Conservation (phyloP, 2,113 vertebrate species). For the Orientallactaga bullata region DNA sequence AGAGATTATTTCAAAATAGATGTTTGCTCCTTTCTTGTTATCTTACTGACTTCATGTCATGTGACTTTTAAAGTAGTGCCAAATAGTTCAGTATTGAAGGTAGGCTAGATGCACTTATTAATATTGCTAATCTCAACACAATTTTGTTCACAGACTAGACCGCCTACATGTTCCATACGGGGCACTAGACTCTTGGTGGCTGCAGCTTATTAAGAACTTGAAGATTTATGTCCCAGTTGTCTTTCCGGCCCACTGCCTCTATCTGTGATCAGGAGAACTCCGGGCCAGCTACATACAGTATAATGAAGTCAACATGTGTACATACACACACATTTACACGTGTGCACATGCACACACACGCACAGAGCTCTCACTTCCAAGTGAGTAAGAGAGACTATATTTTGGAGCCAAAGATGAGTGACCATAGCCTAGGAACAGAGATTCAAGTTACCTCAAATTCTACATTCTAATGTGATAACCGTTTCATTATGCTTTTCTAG, state of each 20-base stretch:
- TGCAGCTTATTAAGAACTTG: conserved; percentile 11
- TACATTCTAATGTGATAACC: too few relatives aligned
- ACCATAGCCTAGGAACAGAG: too few relatives aligned
- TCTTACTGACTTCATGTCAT: neutral
- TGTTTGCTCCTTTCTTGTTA: neutral
- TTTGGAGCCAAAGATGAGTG: too few relatives aligned
- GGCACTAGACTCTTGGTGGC: neutral
- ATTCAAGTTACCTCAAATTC: too few relatives aligned
- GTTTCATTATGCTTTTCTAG: too few relatives aligned
- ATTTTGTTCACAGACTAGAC: conserved; percentile 30
- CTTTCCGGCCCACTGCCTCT: neutral
- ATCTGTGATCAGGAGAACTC: conserved; percentile 37
- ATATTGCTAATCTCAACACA: neutral
- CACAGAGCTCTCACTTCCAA: too few relatives aligned
- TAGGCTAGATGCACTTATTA: neutral
- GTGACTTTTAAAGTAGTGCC: neutral
- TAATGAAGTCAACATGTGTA: too few relatives aligned
- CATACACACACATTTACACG: too few relatives aligned
- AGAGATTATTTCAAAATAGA: neutral
- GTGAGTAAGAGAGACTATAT: too few relatives aligned
- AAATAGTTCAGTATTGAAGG: neutral
- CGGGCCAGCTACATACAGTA: conserved; percentile 4
- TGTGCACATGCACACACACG: too few relatives aligned
- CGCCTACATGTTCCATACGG: neutral
- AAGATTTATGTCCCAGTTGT: neutral